These are phyloP conservation scores for Tipula lateralis DNA, from an alignment of 2,888 invertebrate species.

Conservation along the genomic window DNA sequence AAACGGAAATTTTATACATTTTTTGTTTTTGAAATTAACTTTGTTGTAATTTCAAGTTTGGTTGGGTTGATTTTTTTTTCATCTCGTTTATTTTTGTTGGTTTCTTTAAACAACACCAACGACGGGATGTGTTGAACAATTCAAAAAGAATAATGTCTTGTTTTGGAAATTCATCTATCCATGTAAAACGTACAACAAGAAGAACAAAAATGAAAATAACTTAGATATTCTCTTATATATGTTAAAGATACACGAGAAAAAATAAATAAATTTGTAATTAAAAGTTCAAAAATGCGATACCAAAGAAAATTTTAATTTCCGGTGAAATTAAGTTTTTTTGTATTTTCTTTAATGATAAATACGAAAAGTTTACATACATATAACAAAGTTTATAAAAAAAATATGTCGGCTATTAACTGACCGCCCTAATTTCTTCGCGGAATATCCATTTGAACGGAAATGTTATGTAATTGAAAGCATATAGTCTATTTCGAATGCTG, in stretches of 20 bases:
- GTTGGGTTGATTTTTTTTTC: background rate
- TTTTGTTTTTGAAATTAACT: background rate
- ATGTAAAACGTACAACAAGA: background rate
- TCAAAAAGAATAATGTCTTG: background rate
- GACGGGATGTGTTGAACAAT: background rate
- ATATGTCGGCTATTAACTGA: background rate
- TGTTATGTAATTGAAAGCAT: background rate
- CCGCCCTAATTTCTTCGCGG: background rate
- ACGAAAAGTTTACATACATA: background rate
- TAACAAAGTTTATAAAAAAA: background rate
- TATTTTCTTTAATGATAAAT: background rate
- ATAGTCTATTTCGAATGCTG: too few relatives aligned
- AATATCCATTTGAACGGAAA: background rate
- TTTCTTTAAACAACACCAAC: background rate
- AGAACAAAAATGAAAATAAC: background rate
- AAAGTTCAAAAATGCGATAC: background rate
- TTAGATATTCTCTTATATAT: background rate
- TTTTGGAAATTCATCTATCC: background rate
- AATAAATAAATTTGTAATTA: background rate
- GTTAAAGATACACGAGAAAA: background rate
- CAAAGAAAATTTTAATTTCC: constrained; percentile 11
- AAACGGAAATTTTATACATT: background rate
- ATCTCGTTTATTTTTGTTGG: background rate
- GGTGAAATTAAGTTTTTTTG: background rate
- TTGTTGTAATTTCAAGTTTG: constrained; percentile 2